These are phyloP conservation scores for Drosophila chauvacae DNA, from an alignment of 1,140 invertebrate species.

Conservation along the genomic window DNA sequence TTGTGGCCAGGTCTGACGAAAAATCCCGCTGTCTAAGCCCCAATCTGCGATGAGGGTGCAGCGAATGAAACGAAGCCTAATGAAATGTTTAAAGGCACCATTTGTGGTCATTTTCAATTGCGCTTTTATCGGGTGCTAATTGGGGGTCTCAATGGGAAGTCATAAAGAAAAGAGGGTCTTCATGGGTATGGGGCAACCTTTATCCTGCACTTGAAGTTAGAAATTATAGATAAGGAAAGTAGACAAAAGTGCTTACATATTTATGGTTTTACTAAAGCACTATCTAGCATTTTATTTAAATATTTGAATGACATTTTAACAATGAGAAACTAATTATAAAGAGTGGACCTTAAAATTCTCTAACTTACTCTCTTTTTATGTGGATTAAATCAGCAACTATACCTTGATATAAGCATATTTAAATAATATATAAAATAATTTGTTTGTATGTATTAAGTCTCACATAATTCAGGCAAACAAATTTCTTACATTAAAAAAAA, in stretches of 20 bases:
- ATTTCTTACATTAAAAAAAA: neutral
- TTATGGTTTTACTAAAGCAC: neutral
- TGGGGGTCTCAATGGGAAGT: constrained; percentile 19
- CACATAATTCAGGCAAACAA: neutral
- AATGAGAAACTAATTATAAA: too few relatives aligned
- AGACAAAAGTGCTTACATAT: neutral
- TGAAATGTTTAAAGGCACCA: constrained; percentile 22
- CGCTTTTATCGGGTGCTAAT: constrained; percentile 59
- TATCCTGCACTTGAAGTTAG: neutral
- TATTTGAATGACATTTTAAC: too few relatives aligned
- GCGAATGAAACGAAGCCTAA: constrained; percentile 24
- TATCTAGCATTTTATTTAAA: neutral
- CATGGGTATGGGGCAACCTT: neutral
- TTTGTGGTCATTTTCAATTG: constrained; percentile 44
- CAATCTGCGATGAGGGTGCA: constrained; percentile 47
- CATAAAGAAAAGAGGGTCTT: constrained; percentile 18
- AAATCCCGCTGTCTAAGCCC: constrained; percentile 26
- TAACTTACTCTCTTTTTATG: neutral
- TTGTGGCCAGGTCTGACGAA: constrained; percentile 40
- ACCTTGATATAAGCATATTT: neutral
- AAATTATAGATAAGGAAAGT: neutral
- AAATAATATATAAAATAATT: neutral
- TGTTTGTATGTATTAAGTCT: neutral
- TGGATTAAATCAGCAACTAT: neutral
- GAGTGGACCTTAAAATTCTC: neutral